phyloP scores from a whole-genome alignment of 2,797 vertebrate species.

The Poecile montanus region DNA sequence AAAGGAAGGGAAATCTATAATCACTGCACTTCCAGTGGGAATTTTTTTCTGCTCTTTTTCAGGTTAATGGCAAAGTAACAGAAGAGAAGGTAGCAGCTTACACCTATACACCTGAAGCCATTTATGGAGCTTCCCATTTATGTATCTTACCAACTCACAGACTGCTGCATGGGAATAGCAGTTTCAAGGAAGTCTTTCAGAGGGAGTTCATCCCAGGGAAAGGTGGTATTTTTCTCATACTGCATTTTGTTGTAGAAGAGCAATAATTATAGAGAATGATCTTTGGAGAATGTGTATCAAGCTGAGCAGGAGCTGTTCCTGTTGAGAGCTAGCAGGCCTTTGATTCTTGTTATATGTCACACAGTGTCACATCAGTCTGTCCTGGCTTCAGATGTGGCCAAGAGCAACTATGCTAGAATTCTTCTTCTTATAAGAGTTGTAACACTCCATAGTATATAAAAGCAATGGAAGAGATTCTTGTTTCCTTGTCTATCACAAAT shows the following conservation, averaged over 20 bases:
- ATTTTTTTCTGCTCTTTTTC: constrained; percentile 27
- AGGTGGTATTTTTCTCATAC: constrained; percentile 75
- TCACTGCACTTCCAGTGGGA: not conserved
- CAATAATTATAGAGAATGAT: not conserved
- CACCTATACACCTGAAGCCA: constrained; percentile 86
- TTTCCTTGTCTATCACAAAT: not conserved
- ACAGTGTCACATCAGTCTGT: not conserved
- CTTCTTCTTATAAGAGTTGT: not conserved
- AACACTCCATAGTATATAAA: not conserved
- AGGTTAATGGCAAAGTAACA: constrained; percentile 85
- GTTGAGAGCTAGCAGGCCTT: not conserved
- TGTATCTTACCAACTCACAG: constrained; percentile 87
- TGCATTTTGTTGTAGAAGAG: not conserved
- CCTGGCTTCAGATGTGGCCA: not conserved
- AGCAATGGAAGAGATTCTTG: not conserved
- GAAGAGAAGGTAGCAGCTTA: constrained; percentile 89
- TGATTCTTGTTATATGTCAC: not conserved
- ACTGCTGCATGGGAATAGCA: constrained; percentile 84
- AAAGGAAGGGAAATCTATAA: not conserved
- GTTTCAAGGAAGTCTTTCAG: constrained; percentile 77
- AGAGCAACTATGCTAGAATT: not conserved
- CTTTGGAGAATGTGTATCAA: not conserved
- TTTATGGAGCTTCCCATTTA: constrained; percentile 90
- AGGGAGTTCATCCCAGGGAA: constrained; percentile 77
- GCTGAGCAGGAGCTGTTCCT: not conserved